phyloP scores from a whole-genome alignment of 2,113 vertebrate species.

The Crotalus helleri region DNA sequence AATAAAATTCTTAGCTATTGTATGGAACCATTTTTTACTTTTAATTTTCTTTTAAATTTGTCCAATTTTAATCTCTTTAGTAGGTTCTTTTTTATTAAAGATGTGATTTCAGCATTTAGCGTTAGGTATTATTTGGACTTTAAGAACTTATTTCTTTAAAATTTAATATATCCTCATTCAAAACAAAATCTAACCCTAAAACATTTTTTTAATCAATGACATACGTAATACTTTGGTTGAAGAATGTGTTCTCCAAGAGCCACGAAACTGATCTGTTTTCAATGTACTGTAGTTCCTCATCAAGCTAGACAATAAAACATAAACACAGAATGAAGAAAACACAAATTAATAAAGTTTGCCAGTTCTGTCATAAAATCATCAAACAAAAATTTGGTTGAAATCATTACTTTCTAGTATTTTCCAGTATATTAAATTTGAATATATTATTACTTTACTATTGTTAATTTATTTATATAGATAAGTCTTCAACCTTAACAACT shows the following conservation, averaged over 20 bases:
- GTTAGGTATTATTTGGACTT: not conserved
- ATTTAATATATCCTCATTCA: not conserved
- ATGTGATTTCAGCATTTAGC: not conserved
- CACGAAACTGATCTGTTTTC: not conserved
- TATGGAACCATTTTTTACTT: not conserved
- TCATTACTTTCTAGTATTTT: not conserved
- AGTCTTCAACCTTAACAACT: not conserved
- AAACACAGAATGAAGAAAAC: not conserved
- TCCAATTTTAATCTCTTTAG: not conserved
- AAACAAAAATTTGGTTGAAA: not conserved
- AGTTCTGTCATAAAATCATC: not conserved
- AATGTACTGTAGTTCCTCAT: slow-evolving; percentile 46
- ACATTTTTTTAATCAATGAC: not conserved
- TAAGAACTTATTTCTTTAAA: not conserved
- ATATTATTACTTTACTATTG: not conserved
- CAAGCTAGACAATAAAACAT: slow-evolving; percentile 46
- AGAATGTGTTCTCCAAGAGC: not conserved
- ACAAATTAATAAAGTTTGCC: not conserved
- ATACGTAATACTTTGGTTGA: not conserved
- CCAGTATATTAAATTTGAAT: not conserved
- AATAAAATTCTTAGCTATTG: not conserved
- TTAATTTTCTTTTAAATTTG: not conserved
- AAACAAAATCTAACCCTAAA: not conserved
- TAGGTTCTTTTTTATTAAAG: not conserved
- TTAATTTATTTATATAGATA: not conserved